Conservation (phyloP, 2,888 invertebrate species). For the Entomobrya multifasciata region DNA sequence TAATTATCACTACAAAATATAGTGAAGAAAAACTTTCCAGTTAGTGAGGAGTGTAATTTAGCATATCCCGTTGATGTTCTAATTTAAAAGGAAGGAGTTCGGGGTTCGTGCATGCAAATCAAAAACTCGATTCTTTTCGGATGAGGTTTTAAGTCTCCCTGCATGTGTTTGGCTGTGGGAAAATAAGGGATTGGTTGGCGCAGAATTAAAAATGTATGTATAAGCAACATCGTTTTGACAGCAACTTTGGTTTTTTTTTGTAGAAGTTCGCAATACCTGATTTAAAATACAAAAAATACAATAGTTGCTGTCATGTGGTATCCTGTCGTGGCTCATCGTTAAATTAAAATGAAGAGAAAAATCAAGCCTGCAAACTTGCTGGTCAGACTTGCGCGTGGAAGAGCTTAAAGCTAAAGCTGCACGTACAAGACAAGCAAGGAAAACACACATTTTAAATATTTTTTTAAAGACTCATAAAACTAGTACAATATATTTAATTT, state of each 20-base stretch:
- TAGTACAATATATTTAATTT: no score
- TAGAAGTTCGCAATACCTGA: neutral
- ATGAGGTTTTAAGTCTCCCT: neutral
- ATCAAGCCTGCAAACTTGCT: no score
- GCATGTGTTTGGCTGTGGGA: constrained; percentile 49
- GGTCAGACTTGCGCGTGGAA: no score
- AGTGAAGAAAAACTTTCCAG: constrained; percentile 63
- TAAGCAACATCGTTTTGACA: neutral
- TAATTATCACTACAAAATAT: constrained; percentile 59
- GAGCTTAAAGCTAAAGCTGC: neutral
- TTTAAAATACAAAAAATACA: neutral
- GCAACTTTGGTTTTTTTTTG: neutral
- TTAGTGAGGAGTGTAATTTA: constrained; percentile 60
- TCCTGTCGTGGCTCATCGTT: constrained; percentile 6
- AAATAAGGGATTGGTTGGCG: neutral
- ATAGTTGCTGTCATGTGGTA: constrained; percentile 36
- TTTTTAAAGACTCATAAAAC: no score
- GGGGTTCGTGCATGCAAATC: constrained; percentile 69
- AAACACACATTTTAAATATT: no score
- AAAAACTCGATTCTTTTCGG: neutral
- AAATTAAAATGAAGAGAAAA: neutral
- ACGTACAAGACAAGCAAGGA: neutral
- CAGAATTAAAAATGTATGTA: neutral
- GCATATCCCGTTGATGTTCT: constrained; percentile 68
- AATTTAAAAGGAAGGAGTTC: constrained; percentile 31